A percentile compares a stretch with the other conserved stretches of the same genome.
phyloP scores from a whole-genome alignment of 35 echinoderm and acorn worm species.

The Strongylocentrotus purpuratus region DNA sequence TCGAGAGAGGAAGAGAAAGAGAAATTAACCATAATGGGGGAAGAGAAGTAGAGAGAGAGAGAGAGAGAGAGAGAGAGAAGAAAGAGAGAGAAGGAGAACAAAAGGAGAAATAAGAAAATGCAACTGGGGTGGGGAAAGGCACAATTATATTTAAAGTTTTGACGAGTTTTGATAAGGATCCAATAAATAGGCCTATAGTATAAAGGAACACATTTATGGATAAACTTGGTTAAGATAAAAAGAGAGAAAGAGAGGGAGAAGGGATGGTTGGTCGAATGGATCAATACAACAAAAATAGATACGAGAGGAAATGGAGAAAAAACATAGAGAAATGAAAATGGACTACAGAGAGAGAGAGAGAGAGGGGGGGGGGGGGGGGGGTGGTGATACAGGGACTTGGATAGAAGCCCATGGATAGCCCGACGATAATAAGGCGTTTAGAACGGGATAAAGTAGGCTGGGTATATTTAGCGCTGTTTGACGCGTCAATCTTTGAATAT shows the following conservation, averaged over 20 bases:
- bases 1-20: background rate
- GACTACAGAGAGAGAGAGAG: background rate
- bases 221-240: background rate
- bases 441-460: background rate
- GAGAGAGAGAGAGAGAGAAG: background rate
- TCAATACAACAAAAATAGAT: too few species aligned
- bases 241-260: background rate
- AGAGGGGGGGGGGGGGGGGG: background rate
- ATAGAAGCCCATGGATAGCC: too few species aligned
- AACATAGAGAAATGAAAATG: too few species aligned
- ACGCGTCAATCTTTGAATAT: background rate
- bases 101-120: background rate
- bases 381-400: too few species aligned
- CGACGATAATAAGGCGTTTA: background rate
- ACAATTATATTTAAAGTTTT: too few species aligned
- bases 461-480: conserved; percentile 8
- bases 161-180: too few species aligned
- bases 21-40: background rate
- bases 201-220: background rate
- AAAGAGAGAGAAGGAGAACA: too few species aligned
- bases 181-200: too few species aligned
- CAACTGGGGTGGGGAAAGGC: too few species aligned
- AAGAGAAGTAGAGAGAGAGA: background rate
- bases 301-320: too few species aligned
- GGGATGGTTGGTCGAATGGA: too few species aligned